These are phyloP conservation scores for Physella acuta DNA, from an alignment of 1,140 invertebrate genomes.

Conservation along the genomic window DNA sequence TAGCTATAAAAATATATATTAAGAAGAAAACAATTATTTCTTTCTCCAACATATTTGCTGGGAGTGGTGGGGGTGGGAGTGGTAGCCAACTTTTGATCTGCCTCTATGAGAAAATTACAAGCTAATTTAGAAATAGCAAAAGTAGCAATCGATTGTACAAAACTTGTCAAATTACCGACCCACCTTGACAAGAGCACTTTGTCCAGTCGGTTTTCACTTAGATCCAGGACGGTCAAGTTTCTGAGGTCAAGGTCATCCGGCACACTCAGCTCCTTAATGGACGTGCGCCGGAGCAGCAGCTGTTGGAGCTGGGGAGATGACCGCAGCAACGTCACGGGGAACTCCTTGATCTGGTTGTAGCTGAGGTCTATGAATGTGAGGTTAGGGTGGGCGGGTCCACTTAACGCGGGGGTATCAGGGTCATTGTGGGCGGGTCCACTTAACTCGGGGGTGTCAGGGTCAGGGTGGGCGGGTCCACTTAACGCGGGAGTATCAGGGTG, in stretches of 20 bases:
- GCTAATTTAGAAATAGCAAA: not conserved
- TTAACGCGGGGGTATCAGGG: no score
- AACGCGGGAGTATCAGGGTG: no score
- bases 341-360: not conserved
- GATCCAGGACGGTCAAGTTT: conserved; percentile 1
- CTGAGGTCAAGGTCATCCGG: not conserved
- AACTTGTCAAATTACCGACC: not conserved
- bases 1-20: no score
- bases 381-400: not conserved
- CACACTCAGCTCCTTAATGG: not conserved
- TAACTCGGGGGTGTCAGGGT: not conserved
- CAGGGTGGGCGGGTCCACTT: not conserved
- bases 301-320: not conserved
- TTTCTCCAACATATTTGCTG: no score
- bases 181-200: not conserved
- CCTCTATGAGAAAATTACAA: no score
- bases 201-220: not conserved
- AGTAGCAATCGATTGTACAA: not conserved
- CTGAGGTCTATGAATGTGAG: not conserved
- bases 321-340: not conserved
- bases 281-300: not conserved
- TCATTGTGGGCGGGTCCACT: no score
- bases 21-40: no score
- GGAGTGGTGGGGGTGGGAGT: no score
- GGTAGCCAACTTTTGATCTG: no score